These are phyloP conservation scores for Sthenelais limicola DNA, from an alignment of 2,888 invertebrate species.

Conservation along the genomic window DNA sequence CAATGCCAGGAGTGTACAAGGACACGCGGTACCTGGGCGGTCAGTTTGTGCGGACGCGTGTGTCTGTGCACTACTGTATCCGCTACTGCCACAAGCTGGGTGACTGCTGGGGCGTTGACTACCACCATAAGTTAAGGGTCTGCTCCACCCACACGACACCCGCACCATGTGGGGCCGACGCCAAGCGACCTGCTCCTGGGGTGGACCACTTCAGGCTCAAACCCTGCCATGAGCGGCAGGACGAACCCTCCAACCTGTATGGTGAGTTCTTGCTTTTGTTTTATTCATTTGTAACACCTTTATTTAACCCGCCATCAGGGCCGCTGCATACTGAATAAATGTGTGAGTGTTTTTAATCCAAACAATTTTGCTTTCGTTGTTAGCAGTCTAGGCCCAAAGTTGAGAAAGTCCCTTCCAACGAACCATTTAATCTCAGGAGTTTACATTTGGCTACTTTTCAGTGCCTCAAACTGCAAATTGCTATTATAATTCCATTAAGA, in stretches of 20 bases:
- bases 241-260: neutral
- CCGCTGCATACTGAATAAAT: too few relatives aligned
- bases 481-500: too few relatives aligned
- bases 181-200: neutral
- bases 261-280: too few relatives aligned
- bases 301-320: too few relatives aligned
- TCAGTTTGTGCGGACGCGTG: neutral
- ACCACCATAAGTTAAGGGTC: constrained; percentile 3
- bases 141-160: constrained; percentile 2
- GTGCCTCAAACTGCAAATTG: too few relatives aligned
- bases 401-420: too few relatives aligned
- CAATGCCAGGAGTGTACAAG: neutral
- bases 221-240: neutral
- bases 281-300: too few relatives aligned
- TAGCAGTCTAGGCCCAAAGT: too few relatives aligned
- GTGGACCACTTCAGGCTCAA: constrained; percentile 30
- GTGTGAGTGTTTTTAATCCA: too few relatives aligned
- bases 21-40: constrained; percentile 1
- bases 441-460: too few relatives aligned
- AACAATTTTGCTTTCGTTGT: too few relatives aligned
- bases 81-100: constrained; percentile 26
- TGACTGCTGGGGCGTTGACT: constrained; percentile 26
- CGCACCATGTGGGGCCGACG: neutral
- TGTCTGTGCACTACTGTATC: constrained; percentile 2
- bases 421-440: too few relatives aligned